These are phyloP conservation scores for Anthrax anthrax DNA, from an alignment of 2,888 invertebrate genomes.

Conservation along the genomic window DNA sequence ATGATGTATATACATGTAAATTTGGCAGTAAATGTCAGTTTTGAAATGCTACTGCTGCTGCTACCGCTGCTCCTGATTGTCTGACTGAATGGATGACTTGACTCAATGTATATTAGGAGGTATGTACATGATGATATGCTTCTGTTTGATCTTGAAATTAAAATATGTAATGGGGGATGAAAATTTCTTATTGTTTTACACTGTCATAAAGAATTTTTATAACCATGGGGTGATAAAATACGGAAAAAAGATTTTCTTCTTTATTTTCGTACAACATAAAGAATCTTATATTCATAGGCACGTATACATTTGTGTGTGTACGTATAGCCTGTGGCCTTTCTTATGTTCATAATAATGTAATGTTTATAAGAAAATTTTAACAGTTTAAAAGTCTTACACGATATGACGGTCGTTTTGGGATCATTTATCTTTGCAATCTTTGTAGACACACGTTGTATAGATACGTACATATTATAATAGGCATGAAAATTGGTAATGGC, in stretches of 20 bases:
- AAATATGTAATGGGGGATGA: conserved; percentile 8
- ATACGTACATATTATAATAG: neutral
- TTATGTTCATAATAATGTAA: neutral
- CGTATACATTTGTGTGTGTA: no score
- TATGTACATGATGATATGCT: neutral
- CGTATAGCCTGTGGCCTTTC: neutral
- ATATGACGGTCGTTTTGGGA: conserved; percentile 5
- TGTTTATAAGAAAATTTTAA: neutral
- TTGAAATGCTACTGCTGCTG: no score
- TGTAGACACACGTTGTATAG: neutral
- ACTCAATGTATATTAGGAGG: no score
- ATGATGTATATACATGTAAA: no score
- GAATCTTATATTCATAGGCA: no score
- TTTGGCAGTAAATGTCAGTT: no score
- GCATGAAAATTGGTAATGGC: conserved; percentile 10
- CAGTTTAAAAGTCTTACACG: neutral
- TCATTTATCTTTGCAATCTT: conserved; percentile 8
- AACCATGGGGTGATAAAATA: neutral
- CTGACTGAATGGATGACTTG: no score
- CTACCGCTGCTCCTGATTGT: no score
- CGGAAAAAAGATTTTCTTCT: no score
- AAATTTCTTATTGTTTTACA: conserved; percentile 10
- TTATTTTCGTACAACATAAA: no score
- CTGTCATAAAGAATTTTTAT: conserved; percentile 10
- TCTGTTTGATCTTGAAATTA: conserved; percentile 13